Evolutionary conservation across 2,888 invertebrate species (phyloP).

Genomic region (Holacanthella duospinosa): DNA sequence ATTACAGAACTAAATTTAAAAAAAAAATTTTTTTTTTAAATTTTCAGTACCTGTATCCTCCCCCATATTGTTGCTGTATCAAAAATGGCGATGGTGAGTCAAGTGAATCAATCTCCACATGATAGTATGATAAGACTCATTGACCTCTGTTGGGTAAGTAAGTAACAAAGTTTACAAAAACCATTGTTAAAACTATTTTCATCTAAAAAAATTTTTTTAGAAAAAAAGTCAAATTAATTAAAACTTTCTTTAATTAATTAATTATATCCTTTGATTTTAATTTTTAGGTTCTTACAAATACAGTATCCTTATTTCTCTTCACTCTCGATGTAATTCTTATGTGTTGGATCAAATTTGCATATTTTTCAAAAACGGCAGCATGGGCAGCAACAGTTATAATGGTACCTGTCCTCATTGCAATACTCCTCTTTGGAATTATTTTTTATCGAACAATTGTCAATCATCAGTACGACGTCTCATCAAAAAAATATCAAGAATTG

Average conservation of each 20-base stretch:
- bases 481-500: constrained; percentile 14
- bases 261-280: no score
- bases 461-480: constrained; percentile 15
- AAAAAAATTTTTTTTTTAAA: no score
- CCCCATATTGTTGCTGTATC: constrained; percentile 25
- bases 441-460: constrained; percentile 28
- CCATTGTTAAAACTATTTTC: no score
- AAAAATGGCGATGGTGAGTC: constrained; percentile 21
- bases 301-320: constrained; percentile 31
- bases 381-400: constrained; percentile 24
- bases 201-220: no score
- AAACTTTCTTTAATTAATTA: no score
- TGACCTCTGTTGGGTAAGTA: constrained; percentile 19
- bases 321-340: constrained; percentile 33
- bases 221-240: no score
- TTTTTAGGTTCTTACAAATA: constrained; percentile 32
- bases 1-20: no score
- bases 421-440: constrained; percentile 28
- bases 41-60: constrained; percentile 13
- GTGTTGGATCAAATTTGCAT: constrained; percentile 33
- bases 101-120: constrained; percentile 28
- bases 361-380: constrained; percentile 20
- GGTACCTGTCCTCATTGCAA: constrained; percentile 30
- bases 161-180: no score
- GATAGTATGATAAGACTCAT: constrained; percentile 28